Percentiles rank a stretch among this genome's conserved stretches.
Conservation (phyloP, 2,797 vertebrate genomes). For the Falco columbarius region DNA sequence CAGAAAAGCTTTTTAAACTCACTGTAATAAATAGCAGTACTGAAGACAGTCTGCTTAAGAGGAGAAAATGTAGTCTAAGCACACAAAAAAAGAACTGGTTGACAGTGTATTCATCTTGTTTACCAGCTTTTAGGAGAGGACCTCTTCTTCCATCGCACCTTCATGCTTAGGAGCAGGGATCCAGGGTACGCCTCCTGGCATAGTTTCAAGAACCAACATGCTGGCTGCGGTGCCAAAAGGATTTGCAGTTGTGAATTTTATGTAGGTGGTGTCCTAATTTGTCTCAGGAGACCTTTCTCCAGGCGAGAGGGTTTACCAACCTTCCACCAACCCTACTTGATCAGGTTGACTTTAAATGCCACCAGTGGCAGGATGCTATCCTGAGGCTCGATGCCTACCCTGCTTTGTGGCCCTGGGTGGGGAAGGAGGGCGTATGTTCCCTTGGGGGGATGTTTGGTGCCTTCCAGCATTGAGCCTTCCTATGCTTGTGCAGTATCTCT, state of each 20-base stretch:
- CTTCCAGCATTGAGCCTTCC: neutral
- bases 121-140: neutral
- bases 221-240: neutral
- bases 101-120: neutral
- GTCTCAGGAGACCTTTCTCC: neutral
- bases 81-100: neutral
- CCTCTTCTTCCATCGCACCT: rapidly evolving
- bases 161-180: neutral
- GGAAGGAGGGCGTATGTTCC: neutral
- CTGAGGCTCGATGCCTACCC: neutral
- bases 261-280: neutral
- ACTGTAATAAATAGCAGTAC: neutral
- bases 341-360: rapidly evolving
- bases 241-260: constrained; percentile 4
- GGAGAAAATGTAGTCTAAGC: neutral
- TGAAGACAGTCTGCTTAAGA: neutral
- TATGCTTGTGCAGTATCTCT: neutral
- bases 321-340: neutral
- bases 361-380: rapidly evolving
- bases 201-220: neutral
- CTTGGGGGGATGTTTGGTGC: neutral
- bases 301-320: neutral
- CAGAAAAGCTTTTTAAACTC: neutral
- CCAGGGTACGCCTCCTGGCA: rapidly evolving
- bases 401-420: rapidly evolving